A percentile compares a stretch with the other conserved stretches of the same genome.
Conservation (phyloP, 1,140 invertebrate genomes). For the Drosophila repletoides region DNA sequence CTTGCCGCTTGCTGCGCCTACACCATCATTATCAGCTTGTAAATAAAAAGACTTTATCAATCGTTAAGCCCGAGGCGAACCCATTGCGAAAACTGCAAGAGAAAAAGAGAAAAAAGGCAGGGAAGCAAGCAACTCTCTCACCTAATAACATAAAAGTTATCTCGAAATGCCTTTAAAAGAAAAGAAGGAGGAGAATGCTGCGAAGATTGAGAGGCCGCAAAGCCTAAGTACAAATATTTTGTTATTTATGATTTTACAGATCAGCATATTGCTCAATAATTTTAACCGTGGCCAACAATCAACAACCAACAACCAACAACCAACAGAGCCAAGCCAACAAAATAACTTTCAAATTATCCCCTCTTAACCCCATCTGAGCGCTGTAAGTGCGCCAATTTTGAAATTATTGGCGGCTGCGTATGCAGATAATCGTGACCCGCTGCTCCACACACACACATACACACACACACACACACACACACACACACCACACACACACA, state of each 20-base stretch:
- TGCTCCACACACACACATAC: slow-evolving; percentile 28
- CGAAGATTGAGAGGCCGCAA: slow-evolving; percentile 9
- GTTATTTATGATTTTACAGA: slow-evolving; percentile 81
- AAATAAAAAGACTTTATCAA: slow-evolving; percentile 81
- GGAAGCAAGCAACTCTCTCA: slow-evolving; percentile 65
- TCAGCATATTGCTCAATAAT: slow-evolving; percentile 81
- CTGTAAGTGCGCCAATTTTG: slow-evolving; percentile 77
- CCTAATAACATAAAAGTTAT: slow-evolving; percentile 78
- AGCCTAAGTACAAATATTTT: slow-evolving; percentile 77
- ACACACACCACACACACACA: slow-evolving; percentile 11
- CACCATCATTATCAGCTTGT: slow-evolving; percentile 80
- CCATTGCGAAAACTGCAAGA: neutral
- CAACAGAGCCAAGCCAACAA: slow-evolving; percentile 32
- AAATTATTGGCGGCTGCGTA: slow-evolving; percentile 77
- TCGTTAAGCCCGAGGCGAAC: slow-evolving; percentile 60
- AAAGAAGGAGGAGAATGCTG: neutral
- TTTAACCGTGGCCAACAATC: too few relatives aligned
- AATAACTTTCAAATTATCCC: slow-evolving; percentile 77
- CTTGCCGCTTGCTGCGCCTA: too few relatives aligned
- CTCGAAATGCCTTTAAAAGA: slow-evolving; percentile 42
- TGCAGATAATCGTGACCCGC: slow-evolving; percentile 77
- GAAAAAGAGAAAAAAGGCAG: neutral
- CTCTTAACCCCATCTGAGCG: neutral
- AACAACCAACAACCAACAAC: slow-evolving; percentile 16
- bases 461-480: slow-evolving; percentile 14